Percentiles rank a stretch among this genome's conserved stretches.
phyloP scores from a whole-genome alignment of 2,113 vertebrate species.

The Recurvirostra avosetta region DNA sequence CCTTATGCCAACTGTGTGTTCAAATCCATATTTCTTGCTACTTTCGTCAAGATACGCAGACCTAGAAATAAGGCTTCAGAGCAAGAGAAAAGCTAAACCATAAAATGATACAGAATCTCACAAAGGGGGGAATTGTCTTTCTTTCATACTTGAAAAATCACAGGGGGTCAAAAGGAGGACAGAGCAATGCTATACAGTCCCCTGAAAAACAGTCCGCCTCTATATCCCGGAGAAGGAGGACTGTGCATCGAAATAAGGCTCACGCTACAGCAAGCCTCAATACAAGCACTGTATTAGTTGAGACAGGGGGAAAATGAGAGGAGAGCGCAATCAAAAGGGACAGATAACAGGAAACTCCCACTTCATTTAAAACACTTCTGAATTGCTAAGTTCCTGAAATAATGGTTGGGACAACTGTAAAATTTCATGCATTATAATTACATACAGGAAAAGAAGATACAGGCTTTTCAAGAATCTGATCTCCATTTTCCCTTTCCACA shows the following conservation, averaged over 20 bases:
- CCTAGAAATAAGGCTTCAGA: neutral
- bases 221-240: neutral
- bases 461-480: neutral
- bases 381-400: neutral
- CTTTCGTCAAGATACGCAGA: neutral
- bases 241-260: slow-evolving; percentile 47
- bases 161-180: neutral
- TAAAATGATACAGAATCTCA: neutral
- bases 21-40: neutral
- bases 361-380: slow-evolving; percentile 8
- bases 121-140: neutral
- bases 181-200: neutral
- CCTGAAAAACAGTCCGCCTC: slow-evolving; percentile 22
- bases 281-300: slow-evolving; percentile 26
- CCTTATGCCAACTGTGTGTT: neutral
- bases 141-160: neutral
- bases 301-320: neutral
- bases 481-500: neutral
- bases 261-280: neutral
- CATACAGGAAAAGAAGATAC: neutral
- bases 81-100: neutral
- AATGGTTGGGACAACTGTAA: neutral
- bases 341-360: slow-evolving; percentile 16
- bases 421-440: neutral
- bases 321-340: slow-evolving; percentile 11